phyloP scores from a whole-genome alignment of 2,888 invertebrate genomes.

The Cacoxenus indagator region DNA sequence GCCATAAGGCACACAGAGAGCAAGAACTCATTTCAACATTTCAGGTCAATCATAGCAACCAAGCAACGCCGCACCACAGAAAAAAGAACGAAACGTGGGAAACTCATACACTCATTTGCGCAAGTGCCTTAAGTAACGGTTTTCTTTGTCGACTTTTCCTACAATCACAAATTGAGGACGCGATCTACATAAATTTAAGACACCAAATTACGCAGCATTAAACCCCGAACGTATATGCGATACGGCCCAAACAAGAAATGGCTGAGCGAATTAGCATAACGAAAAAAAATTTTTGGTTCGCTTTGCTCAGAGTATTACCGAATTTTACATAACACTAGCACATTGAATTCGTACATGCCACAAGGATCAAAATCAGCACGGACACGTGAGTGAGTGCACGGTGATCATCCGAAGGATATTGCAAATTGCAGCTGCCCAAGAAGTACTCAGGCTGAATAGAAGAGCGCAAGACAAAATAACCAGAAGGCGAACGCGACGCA shows the following conservation, averaged over 20 bases:
- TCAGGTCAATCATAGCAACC: not conserved
- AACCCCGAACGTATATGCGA: no score
- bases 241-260: no score
- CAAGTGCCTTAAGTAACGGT: not conserved
- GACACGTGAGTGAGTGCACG: slow-evolving; percentile 40
- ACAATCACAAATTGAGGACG: not conserved
- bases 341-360: no score
- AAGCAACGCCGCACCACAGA: not conserved
- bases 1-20: slow-evolving; percentile 6
- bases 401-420: not conserved
- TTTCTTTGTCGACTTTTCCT: not conserved
- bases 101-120: not conserved
- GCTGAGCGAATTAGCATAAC: not conserved
- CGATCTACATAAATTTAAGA: not conserved
- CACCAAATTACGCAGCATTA: not conserved
- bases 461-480: slow-evolving; percentile 27
- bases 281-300: not conserved
- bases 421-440: slow-evolving; percentile 21
- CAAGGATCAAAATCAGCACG: not conserved
- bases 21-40: not conserved
- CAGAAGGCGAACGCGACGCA: slow-evolving; percentile 5
- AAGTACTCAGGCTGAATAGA: slow-evolving; percentile 26
- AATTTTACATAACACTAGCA: no score
- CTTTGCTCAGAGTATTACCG: no score
- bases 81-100: not conserved